Evolutionary conservation across 2,888 invertebrate species (phyloP), one percentile per base, ranked within the genome.

Genomic region (Drymonia ruficornis): DNA sequence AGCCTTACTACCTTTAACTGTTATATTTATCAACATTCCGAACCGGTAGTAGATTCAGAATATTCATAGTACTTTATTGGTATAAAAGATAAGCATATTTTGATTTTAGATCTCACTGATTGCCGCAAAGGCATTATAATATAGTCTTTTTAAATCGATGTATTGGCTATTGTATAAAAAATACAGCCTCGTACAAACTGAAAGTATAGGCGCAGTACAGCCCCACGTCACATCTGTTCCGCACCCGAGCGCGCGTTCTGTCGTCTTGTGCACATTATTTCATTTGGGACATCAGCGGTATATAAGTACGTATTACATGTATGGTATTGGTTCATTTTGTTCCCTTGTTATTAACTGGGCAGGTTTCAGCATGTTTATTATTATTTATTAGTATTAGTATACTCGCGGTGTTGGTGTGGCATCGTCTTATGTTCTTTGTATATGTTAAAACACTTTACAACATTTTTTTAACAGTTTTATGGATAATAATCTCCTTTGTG

Each of bases 381-480:
- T 78, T 65, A 55, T 70, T 57, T 61, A 38, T n/a, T 70, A 72
- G 65, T 74, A 65, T n/a, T n/a, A n/a, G n/a, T 71, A 50, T 64
- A 50, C 69, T 61, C 72, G 63, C 83, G 90, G 91, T 91, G 90
- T 89, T 91, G 91, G 91, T 89, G 83, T 91, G 91, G 89, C 91
- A 89, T 90, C 84, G 89, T 84, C 75, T 74, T 61, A 54, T 59
- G 67, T 74, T 73, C 58, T 64, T 57, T 59, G 40, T 50, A 55
- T 65, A 42, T 55, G 47, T 54, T 56, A 53, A 76, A 77, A 74
- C 72, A 77, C 70, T 67, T 76, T 74, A 72, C 72, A 76, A 74
- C 70, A 12, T 16, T 15, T 19, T 45, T 52, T 19, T 47, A 46
- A 46, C 31, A 38, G 50, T 48, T 44, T 36, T 18, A 50, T 49